Percentiles rank a stretch among this genome's conserved stretches.
These are phyloP conservation scores for Pycnomerus fuliginosus DNA, from an alignment of 2,888 invertebrate genomes.

Conservation along the genomic window DNA sequence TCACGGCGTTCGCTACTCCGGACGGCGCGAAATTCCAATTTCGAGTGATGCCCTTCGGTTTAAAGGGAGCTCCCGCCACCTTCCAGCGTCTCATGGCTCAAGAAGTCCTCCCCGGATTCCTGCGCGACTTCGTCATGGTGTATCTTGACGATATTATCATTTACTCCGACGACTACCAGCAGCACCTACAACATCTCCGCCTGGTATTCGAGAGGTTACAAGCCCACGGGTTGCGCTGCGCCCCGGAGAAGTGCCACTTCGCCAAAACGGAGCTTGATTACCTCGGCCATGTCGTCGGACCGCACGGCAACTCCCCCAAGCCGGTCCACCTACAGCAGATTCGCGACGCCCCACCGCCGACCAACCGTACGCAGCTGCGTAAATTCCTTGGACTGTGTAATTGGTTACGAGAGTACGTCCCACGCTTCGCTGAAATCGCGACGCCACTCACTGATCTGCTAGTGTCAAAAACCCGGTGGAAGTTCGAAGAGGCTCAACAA, in stretches of 20 bases:
- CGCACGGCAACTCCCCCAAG: background rate
- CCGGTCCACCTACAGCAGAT: background rate
- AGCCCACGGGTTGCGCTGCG: background rate
- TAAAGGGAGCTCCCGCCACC: conserved; percentile 34
- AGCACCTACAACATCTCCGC: conserved; percentile 2
- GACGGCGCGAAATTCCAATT: conserved; percentile 35
- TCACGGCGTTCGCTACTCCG: conserved; percentile 1
- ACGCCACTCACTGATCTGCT: conserved; percentile 2
- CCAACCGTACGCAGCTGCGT: background rate
- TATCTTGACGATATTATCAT: conserved; percentile 31
- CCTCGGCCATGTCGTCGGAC: background rate
- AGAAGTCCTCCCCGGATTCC: conserved; percentile 26
- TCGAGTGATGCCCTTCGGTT: conserved; percentile 36
- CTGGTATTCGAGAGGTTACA: conserved; percentile 4
- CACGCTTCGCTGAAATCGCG: conserved; percentile 1
- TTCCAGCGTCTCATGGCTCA: conserved; percentile 31
- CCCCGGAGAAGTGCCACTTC: background rate
- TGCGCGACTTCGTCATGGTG: conserved; percentile 18
- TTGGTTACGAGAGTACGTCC: conserved; percentile 3
- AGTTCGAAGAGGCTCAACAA: background rate
- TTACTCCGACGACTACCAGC: background rate
- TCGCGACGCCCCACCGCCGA: background rate
- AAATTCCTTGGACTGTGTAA: conserved; percentile 1
- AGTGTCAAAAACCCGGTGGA: background rate
- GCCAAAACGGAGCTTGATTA: background rate